A percentile compares a stretch with the other conserved stretches of the same genome.
Evolutionary conservation across 2,888 invertebrate genomes (phyloP).

Genomic region (Erebia ligea): DNA sequence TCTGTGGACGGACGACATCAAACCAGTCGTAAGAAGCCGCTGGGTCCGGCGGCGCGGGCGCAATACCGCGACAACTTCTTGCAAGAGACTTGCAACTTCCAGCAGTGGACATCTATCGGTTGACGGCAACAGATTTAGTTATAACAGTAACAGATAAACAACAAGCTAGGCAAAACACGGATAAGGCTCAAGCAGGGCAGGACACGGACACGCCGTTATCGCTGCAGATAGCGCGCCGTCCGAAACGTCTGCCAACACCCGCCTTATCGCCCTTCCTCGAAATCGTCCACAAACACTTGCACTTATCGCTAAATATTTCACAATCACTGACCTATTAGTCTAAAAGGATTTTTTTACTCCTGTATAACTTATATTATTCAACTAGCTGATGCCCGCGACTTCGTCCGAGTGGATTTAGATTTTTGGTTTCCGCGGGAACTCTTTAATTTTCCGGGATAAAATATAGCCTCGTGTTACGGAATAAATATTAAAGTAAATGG

Average conservation of each 20-base stretch:
- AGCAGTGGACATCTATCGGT: no score
- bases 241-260: slow-evolving; percentile 65
- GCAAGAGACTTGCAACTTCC: no score
- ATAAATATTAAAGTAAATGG: background rate
- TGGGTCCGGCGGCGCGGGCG: no score
- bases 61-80: no score
- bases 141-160: slow-evolving; percentile 2
- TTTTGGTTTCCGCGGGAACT: no score
- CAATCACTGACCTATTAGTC: slow-evolving; percentile 49
- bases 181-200: slow-evolving; percentile 44
- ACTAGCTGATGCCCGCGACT: no score
- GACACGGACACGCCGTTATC: slow-evolving; percentile 58
- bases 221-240: slow-evolving; percentile 66
- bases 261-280: slow-evolving; percentile 76
- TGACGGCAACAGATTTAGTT: background rate
- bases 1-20: no score
- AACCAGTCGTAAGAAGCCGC: no score
- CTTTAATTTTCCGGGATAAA: no score
- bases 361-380: background rate
- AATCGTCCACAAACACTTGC: slow-evolving; percentile 71
- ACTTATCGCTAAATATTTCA: slow-evolving; percentile 75
- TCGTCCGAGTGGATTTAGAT: no score
- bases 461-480: no score
- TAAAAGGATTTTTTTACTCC: background rate
- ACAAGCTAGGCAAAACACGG: slow-evolving; percentile 21